Evolutionary conservation across 92 coral and sea anemone species (phyloP).

Genomic region (Phenganax subtilis): DNA sequence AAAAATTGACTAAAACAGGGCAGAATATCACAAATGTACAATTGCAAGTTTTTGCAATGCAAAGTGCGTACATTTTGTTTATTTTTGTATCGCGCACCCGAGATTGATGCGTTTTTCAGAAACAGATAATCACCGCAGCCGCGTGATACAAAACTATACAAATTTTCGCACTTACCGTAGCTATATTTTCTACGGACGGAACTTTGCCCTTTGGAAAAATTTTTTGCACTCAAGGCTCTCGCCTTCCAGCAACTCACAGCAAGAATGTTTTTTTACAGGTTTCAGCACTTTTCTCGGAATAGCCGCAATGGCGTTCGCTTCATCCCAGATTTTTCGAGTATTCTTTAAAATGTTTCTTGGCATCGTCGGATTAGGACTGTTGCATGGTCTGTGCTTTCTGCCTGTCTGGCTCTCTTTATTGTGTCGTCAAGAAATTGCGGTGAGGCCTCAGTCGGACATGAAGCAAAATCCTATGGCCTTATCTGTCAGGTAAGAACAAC

Average conservation of each 20-base stretch:
- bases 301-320: constrained; percentile 53
- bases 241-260: not conserved
- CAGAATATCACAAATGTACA: too few relatives aligned
- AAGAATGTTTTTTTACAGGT: constrained; percentile 34
- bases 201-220: too few relatives aligned
- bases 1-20: too few relatives aligned
- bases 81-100: too few relatives aligned
- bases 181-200: not conserved
- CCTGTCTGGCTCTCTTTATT: constrained; percentile 68
- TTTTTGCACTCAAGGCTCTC: not conserved
- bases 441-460: not conserved
- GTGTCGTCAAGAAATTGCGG: constrained; percentile 30
- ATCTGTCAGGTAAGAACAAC: not conserved
- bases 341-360: constrained; percentile 79
- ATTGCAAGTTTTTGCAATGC: too few relatives aligned
- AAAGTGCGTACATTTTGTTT: too few relatives aligned
- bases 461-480: not conserved
- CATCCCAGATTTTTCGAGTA: constrained; percentile 66
- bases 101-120: too few relatives aligned
- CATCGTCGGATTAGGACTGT: constrained; percentile 59
- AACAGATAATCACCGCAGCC: too few relatives aligned
- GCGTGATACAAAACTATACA: too few relatives aligned
- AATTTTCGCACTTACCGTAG: not conserved
- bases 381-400: constrained; percentile 67
- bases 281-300: constrained; percentile 68